Conservation (phyloP, 1,140 invertebrate genomes). For the Sycophila sp. region DNA sequence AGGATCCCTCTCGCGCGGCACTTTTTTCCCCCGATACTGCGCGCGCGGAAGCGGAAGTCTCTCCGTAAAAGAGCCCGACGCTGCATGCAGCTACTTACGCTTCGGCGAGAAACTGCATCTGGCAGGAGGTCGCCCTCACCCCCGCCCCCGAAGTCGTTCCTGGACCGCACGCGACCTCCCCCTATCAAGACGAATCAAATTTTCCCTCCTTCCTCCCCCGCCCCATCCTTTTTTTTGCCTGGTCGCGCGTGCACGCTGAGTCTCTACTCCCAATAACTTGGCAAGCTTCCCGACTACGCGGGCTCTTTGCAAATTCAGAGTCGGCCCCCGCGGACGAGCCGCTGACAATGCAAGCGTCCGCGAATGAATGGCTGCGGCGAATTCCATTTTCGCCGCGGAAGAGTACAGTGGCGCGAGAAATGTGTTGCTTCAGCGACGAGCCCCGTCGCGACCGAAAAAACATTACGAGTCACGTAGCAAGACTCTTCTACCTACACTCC, state of each 20-base stretch:
- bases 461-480: too few relatives aligned
- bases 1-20: not conserved
- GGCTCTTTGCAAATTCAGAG: slow-evolving; percentile 23
- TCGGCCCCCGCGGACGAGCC: not conserved
- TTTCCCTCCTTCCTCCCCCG: slow-evolving; percentile 18
- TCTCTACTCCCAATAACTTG: slow-evolving; percentile 23
- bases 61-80: slow-evolving; percentile 28
- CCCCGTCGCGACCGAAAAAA: too few relatives aligned
- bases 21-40: not conserved
- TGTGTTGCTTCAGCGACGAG: too few relatives aligned
- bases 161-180: too few relatives aligned
- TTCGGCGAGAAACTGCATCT: slow-evolving; percentile 26
- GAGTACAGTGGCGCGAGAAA: too few relatives aligned
- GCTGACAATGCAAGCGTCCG: slow-evolving; percentile 18
- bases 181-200: slow-evolving; percentile 30
- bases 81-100: not conserved
- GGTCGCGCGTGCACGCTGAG: not conserved
- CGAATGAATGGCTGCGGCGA: not conserved
- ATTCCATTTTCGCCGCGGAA: not conserved
- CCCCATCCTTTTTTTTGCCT: not conserved
- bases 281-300: not conserved
- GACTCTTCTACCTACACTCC: too few relatives aligned
- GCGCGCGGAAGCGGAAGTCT: slow-evolving; percentile 32
- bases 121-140: too few relatives aligned
- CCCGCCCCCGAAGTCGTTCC: too few relatives aligned